Evolutionary conservation across 1,140 invertebrate species (phyloP).

Genomic region (Colletes latitarsis): DNA sequence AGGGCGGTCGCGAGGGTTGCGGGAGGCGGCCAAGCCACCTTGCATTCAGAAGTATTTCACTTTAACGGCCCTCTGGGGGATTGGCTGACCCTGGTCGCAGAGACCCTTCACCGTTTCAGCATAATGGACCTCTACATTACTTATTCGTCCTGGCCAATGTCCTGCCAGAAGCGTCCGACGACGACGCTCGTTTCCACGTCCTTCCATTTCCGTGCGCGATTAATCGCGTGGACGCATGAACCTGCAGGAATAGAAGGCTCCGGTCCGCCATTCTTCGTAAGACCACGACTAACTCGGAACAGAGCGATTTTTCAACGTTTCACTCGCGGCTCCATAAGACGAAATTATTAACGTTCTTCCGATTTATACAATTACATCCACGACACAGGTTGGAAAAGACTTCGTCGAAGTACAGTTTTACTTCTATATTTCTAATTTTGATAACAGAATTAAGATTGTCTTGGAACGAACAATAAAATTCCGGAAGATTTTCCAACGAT

Average conservation of each 20-base stretch:
- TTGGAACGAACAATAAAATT: no score
- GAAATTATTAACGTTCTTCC: no score
- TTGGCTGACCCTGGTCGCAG: conserved; percentile 77
- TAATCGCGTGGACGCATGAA: conserved; percentile 50
- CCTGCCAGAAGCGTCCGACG: conserved; percentile 53
- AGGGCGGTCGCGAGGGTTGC: conserved; percentile 50
- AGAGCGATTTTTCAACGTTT: no score
- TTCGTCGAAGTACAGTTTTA: no score
- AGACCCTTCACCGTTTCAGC: conserved; percentile 79
- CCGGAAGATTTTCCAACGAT: neutral
- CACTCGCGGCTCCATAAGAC: no score
- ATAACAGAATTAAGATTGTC: no score
- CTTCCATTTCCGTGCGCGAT: conserved; percentile 54
- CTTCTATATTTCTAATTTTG: no score
- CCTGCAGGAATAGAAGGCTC: neutral
- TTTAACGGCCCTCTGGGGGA: conserved; percentile 81
- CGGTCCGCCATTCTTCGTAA: neutral
- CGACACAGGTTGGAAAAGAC: no score
- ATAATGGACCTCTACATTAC: conserved; percentile 81
- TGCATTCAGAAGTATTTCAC: conserved; percentile 81
- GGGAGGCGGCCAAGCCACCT: conserved; percentile 73
- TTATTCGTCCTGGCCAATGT: conserved; percentile 78
- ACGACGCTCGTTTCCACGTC: conserved; percentile 57
- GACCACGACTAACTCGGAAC: no score
- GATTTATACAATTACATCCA: no score